A percentile compares a stretch with the other conserved stretches of the same genome.
Evolutionary conservation across 2,797 vertebrate genomes (phyloP).

Genomic region (Sebastes vulpes): DNA sequence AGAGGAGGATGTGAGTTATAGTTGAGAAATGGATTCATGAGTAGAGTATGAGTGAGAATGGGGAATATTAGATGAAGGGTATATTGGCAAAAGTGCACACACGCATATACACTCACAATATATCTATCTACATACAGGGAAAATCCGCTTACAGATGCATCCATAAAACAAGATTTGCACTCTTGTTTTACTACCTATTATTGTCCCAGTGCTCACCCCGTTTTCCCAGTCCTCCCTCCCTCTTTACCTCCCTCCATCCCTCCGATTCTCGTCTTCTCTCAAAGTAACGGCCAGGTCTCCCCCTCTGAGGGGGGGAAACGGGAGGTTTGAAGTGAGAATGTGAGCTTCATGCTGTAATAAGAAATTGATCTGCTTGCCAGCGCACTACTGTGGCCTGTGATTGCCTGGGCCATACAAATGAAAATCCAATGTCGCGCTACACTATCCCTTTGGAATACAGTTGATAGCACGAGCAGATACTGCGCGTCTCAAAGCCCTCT

Average conservation of each 20-base stretch:
- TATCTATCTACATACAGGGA: neutral
- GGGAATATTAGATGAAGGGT: slow-evolving; percentile 15
- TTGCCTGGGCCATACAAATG: slow-evolving; percentile 82
- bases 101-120: neutral
- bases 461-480: slow-evolving; percentile 67
- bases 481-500: slow-evolving; percentile 8
- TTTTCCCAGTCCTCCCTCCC: neutral
- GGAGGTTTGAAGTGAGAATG: slow-evolving; percentile 71
- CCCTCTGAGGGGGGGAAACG: slow-evolving; percentile 39
- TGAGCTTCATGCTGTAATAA: slow-evolving; percentile 82
- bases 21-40: slow-evolving; percentile 47
- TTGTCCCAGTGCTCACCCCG: neutral
- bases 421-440: slow-evolving; percentile 80
- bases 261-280: slow-evolving; percentile 22
- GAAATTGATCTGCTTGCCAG: slow-evolving; percentile 85
- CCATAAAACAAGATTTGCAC: slow-evolving; percentile 7
- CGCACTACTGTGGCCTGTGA: slow-evolving; percentile 74
- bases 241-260: slow-evolving; percentile 12
- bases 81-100: slow-evolving; percentile 8
- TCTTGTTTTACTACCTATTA: slow-evolving; percentile 4
- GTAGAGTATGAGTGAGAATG: slow-evolving; percentile 32
- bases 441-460: slow-evolving; percentile 72
- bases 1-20: slow-evolving; percentile 23
- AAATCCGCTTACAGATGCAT: neutral
- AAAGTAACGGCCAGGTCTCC: slow-evolving; percentile 14